Percentiles rank a stretch among this genome's conserved stretches.
These are phyloP conservation scores for Drosophila koepferae DNA, from an alignment of 2,888 invertebrate genomes.

Conservation along the genomic window DNA sequence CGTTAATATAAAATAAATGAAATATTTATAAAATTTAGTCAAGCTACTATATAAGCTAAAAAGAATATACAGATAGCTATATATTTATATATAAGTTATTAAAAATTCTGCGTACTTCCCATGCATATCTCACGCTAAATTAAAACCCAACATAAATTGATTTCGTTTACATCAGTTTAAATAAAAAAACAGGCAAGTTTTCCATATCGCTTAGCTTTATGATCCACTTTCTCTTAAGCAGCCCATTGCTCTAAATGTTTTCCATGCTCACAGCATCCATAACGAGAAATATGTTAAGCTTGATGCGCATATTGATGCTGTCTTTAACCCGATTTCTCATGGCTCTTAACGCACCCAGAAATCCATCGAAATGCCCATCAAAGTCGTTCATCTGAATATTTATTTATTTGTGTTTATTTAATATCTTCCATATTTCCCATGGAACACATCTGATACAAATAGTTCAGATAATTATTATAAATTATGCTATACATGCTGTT, in stretches of 20 bases:
- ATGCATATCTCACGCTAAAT: background rate
- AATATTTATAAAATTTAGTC: too few species aligned
- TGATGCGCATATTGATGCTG: conserved; percentile 44
- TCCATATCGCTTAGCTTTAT: conserved; percentile 18
- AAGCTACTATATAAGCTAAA: background rate
- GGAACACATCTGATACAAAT: conserved; percentile 34
- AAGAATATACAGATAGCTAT: background rate
- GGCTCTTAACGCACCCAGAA: conserved; percentile 41
- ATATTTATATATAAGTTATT: background rate
- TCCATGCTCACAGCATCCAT: conserved; percentile 1
- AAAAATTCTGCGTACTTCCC: background rate
- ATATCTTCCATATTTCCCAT: conserved; percentile 53
- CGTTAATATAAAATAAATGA: background rate
- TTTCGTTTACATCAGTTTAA: background rate
- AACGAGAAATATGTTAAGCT: conserved; percentile 22
- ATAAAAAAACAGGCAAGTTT: background rate
- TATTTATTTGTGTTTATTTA: conserved; percentile 71
- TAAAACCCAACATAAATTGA: background rate
- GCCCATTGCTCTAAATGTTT: conserved; percentile 8
- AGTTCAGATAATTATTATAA: conserved; percentile 51
- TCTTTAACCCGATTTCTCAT: conserved; percentile 49
- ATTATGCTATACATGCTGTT: conserved; percentile 71
- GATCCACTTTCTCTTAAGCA: conserved; percentile 31
- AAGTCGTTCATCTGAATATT: conserved; percentile 66
- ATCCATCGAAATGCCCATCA: conserved; percentile 47